These are phyloP conservation scores for Bufo gargarizans DNA, from an alignment of 2,113 vertebrate genomes.

Conservation along the genomic window DNA sequence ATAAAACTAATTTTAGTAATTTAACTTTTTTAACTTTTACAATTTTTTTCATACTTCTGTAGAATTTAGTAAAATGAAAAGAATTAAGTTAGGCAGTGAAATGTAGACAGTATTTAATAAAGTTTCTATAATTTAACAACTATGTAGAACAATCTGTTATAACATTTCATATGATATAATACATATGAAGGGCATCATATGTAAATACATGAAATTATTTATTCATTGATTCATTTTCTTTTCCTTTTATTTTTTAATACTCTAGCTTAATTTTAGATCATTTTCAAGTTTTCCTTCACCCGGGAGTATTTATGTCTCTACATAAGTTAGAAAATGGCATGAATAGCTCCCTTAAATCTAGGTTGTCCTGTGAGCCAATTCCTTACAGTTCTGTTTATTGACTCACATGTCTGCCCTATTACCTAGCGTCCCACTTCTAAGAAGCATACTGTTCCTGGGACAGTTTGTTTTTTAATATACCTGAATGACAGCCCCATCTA, in stretches of 20 bases:
- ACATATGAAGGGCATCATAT: background rate
- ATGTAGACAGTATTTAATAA: background rate
- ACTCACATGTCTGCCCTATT: constrained; percentile 55
- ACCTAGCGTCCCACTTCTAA: fast-evolving
- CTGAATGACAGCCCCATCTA: background rate
- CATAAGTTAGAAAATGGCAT: constrained; percentile 53
- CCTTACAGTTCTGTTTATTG: constrained; percentile 31
- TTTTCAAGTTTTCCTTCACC: constrained; percentile 42
- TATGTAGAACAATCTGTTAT: background rate
- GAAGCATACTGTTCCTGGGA: background rate
- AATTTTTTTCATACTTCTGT: background rate
- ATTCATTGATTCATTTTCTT: background rate
- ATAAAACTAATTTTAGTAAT: background rate
- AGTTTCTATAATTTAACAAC: background rate
- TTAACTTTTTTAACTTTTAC: background rate
- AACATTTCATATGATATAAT: background rate
- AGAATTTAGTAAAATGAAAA: background rate
- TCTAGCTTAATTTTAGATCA: constrained; percentile 7
- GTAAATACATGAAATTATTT: constrained; percentile 15
- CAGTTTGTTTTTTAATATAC: background rate
- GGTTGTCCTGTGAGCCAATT: constrained; percentile 49
- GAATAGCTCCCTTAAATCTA: constrained; percentile 63
- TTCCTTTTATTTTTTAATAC: background rate
- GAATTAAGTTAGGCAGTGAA: background rate
- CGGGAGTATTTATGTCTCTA: constrained; percentile 38